Percentiles rank a stretch among this genome's conserved stretches.
Conservation (phyloP, 2,113 vertebrate species). For the Myodes glareolus region DNA sequence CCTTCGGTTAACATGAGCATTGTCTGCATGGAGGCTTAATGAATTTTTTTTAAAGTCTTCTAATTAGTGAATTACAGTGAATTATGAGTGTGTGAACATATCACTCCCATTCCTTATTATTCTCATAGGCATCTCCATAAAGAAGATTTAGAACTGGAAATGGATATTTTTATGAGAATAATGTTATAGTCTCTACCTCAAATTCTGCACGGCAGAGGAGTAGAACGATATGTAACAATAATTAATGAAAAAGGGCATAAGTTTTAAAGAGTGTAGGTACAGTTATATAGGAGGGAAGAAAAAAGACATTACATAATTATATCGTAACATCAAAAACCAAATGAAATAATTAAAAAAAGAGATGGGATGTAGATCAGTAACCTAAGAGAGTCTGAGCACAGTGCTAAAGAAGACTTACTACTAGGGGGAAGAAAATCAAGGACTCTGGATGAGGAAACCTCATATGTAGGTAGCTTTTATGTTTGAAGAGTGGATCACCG, state of each 20-base stretch:
- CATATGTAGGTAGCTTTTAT: not conserved
- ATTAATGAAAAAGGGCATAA: not conserved
- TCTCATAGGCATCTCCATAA: not conserved
- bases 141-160: not conserved
- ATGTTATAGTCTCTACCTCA: not conserved
- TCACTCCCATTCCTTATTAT: constrained; percentile 11
- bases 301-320: not conserved
- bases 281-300: not conserved
- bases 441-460: not conserved
- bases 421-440: not conserved
- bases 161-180: constrained; percentile 16
- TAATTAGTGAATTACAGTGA: constrained; percentile 50
- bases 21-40: not conserved
- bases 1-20: not conserved
- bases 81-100: constrained; percentile 21
- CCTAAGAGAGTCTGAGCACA: not conserved
- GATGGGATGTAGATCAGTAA: not conserved
- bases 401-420: not conserved
- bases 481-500: not conserved
- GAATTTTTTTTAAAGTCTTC: not conserved
- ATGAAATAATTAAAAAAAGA: not conserved
- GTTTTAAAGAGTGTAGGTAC: not conserved
- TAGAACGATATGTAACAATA: not conserved
- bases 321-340: not conserved
- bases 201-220: not conserved